Base-by-base conservation (phyloP, 2,888 invertebrate genomes). In the Cheilosia vernalis region DNA sequence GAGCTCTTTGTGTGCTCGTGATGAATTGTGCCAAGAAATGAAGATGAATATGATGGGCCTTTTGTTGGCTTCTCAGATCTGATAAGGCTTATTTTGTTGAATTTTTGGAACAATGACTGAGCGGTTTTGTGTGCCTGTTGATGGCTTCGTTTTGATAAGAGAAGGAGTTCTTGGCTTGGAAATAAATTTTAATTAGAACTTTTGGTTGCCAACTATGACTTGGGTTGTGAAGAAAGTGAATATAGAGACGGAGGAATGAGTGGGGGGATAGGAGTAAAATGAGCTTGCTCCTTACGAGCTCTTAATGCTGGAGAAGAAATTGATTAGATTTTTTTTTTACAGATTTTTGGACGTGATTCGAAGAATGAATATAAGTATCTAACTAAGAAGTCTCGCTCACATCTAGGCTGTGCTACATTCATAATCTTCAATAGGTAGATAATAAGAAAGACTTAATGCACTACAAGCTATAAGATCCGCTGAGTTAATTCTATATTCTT, bases 141-240 rank as follows among this genome's bases (percentile, higher is more conserved):
- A 81, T 67, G 76, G 72, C 55, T 81, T 77, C 40, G 76, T 81
- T 85, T 51, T 77, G 81, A 85, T 85, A 84, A 64, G 53, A 51
- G 37, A 56, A 70, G 30, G 44, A 69, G 73, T 67, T 77, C 63
- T 56, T 24, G 47, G 21, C 40, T 74, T 74, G 30, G 61, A 64
- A 79, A 79, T 80, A 66, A 74, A 63, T 84, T 84, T 84, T 84
- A 84, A 84, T 84, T 74, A 84, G 80, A 84, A 84, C 21, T 84
- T 79, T 73, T 63, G 55, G 63, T 58, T 83, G 56, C 51, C 78
- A 78, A 82, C 72, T 66, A 82, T 69, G 69, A 81, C 51, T 66
- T 37, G 63, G 44, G 53, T 53, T 70, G 60, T 53, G 24, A 55
- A 7, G 55, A 19, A 58, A 49, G 44, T 53, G 42, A 69, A 10